Percentiles rank a stretch among this genome's conserved stretches.
Evolutionary conservation across 1,140 invertebrate genomes (phyloP).

Genomic region (Eufriesea mexicana): DNA sequence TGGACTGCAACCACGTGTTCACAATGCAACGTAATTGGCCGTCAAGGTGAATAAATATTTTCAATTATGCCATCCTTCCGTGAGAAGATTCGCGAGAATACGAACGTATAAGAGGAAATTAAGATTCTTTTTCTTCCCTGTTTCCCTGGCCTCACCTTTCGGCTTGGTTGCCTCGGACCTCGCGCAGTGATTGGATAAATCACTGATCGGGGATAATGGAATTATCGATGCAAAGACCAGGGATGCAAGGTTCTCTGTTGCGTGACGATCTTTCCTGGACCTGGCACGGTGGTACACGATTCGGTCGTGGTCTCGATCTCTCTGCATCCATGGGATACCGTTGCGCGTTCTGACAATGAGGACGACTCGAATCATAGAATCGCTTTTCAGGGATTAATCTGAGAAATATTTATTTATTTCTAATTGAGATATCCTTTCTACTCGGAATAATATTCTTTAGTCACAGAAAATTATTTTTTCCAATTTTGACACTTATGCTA

Average conservation of each 20-base stretch:
- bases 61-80: conserved; percentile 3
- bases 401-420: too few relatives aligned
- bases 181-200: neutral
- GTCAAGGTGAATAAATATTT: conserved; percentile 34
- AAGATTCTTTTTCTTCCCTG: neutral
- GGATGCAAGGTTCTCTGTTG: neutral
- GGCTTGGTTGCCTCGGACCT: neutral
- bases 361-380: too few relatives aligned
- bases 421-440: too few relatives aligned
- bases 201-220: neutral
- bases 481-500: too few relatives aligned
- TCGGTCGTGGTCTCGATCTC: too few relatives aligned
- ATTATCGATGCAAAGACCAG: neutral
- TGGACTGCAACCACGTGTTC: neutral
- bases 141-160: neutral
- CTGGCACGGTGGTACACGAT: too few relatives aligned
- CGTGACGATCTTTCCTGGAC: neutral
- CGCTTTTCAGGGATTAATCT: too few relatives aligned
- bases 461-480: too few relatives aligned
- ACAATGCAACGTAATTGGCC: conserved; percentile 39
- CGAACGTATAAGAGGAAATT: neutral
- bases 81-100: neutral
- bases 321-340: too few relatives aligned
- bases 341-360: too few relatives aligned
- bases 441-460: too few relatives aligned